These are phyloP conservation scores for Centropus bengalensis DNA, from an alignment of 2,113 vertebrate genomes.

Conservation along the genomic window DNA sequence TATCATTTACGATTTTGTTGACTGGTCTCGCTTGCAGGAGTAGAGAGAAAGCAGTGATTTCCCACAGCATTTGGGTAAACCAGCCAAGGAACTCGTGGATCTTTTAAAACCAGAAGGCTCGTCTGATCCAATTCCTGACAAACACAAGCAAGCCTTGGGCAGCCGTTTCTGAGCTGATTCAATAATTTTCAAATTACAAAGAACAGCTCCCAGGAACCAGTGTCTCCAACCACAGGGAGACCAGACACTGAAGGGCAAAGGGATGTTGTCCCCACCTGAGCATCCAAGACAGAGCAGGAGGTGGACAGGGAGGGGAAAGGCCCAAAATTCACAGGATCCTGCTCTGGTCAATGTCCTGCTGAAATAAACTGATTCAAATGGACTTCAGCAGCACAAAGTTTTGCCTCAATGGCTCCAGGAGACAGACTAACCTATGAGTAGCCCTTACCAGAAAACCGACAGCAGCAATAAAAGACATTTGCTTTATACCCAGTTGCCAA, in stretches of 20 bases:
- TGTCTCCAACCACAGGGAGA: rapidly evolving
- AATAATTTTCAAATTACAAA: conserved; percentile 28
- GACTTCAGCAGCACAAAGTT: neutral
- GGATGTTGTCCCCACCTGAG: rapidly evolving
- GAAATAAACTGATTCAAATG: rapidly evolving
- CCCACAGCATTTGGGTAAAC: neutral
- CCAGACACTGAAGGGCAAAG: neutral
- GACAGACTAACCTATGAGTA: neutral
- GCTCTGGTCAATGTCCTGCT: rapidly evolving
- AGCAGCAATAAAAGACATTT: rapidly evolving
- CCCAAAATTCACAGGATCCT: rapidly evolving
- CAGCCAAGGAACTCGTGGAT: neutral
- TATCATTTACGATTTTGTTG: neutral
- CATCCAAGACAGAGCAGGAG: rapidly evolving
- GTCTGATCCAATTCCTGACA: conserved; percentile 30
- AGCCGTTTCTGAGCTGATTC: conserved; percentile 29
- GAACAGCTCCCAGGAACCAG: conserved; percentile 23
- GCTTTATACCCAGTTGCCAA: neutral
- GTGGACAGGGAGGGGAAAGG: neutral
- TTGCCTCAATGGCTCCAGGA: neutral
- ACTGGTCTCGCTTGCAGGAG: neutral
- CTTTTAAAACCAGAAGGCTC: conserved; percentile 14
- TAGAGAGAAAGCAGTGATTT: neutral
- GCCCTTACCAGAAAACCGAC: neutral
- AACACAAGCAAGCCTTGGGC: neutral